Percentiles rank a stretch among this genome's conserved stretches.
phyloP scores from a whole-genome alignment of 2,888 invertebrate genomes.

The Carabus problematicus region DNA sequence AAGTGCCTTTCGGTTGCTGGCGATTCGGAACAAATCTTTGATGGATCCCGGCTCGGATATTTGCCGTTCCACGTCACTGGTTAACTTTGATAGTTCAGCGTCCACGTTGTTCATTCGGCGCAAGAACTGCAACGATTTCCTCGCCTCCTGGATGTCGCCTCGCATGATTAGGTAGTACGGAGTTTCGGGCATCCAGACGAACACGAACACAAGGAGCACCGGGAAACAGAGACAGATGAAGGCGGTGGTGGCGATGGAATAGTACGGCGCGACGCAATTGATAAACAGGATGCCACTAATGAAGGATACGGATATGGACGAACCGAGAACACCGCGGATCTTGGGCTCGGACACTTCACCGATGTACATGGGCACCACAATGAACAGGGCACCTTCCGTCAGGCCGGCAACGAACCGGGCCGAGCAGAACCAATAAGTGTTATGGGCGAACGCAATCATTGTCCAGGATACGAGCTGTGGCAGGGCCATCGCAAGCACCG shows the following conservation, averaged over 20 bases:
- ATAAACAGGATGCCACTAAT: constrained; percentile 45
- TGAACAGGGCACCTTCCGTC: constrained; percentile 49
- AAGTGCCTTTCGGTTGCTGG: constrained; percentile 51
- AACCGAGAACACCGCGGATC: constrained; percentile 46
- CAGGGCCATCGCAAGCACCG: constrained; percentile 47
- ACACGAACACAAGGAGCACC: constrained; percentile 47
- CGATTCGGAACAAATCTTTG: constrained; percentile 50
- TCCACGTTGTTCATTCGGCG: constrained; percentile 50
- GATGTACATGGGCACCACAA: constrained; percentile 49
- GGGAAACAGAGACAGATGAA: constrained; percentile 46
- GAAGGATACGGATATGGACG: constrained; percentile 44
- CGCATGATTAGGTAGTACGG: constrained; percentile 54
- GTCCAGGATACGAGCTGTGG: constrained; percentile 46
- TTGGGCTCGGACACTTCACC: constrained; percentile 48
- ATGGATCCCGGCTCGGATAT: constrained; percentile 51
- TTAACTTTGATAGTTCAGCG: constrained; percentile 49
- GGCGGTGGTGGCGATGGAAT: constrained; percentile 46
- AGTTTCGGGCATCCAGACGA: constrained; percentile 52
- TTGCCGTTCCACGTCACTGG: constrained; percentile 51
- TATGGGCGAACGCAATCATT: constrained; percentile 39
- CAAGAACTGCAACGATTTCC: constrained; percentile 48
- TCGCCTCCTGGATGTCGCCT: constrained; percentile 48
- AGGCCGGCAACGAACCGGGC: constrained; percentile 49
- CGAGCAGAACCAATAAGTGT: constrained; percentile 43
- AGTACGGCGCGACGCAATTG: constrained; percentile 50